Evolutionary conservation across 2,888 invertebrate genomes (phyloP).

Genomic region (Sminthurinus aureus): DNA sequence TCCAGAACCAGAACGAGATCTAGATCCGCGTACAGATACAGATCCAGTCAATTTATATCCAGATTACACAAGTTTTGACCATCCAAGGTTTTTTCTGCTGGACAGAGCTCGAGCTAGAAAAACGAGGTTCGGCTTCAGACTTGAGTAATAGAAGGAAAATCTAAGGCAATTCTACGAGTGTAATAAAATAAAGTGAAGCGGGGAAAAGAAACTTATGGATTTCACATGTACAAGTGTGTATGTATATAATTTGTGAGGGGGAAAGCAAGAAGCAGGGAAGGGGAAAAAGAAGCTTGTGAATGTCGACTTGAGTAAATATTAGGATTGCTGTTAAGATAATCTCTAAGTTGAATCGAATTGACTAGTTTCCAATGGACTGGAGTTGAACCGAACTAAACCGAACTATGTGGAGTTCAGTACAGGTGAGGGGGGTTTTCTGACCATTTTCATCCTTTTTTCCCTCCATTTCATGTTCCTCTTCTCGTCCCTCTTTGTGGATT

Average conservation of each 20-base stretch:
- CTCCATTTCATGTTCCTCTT: no score
- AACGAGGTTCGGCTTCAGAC: no score
- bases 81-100: not conserved
- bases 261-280: not conserved
- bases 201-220: not conserved
- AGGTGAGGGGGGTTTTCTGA: not conserved
- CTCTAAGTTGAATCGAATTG: not conserved
- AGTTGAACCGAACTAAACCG: no score
- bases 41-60: no score
- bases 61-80: no score
- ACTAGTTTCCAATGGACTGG: no score
- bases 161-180: no score
- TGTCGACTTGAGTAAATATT: conserved; percentile 7
- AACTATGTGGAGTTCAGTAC: not conserved
- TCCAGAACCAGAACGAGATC: no score
- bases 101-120: no score
- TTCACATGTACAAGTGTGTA: not conserved
- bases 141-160: no score
- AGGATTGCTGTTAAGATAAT: conserved; percentile 8
- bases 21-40: no score
- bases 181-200: not conserved
- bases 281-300: not conserved
- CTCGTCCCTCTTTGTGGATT: no score
- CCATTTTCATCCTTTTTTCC: not conserved
- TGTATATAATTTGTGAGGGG: not conserved